Evolutionary conservation across 2,797 vertebrate species (phyloP).

Genomic region (Argentina silus): DNA sequence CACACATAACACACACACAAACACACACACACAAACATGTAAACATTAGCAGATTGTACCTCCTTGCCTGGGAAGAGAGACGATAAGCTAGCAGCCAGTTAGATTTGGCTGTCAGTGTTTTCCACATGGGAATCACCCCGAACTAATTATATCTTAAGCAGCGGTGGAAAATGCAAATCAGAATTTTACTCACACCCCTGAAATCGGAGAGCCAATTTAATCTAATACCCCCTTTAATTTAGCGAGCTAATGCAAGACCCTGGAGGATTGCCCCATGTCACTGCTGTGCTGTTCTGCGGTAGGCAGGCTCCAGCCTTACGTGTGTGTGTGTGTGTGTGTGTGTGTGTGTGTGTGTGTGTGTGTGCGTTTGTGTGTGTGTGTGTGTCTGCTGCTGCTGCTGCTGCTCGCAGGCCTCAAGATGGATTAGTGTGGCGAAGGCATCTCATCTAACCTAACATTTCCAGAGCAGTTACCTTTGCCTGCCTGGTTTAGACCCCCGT

Average conservation of each 20-base stretch:
- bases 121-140: constrained; percentile 84
- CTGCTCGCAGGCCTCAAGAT: constrained; percentile 67
- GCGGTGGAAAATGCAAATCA: constrained; percentile 83
- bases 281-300: constrained; percentile 70
- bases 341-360: constrained; percentile 21
- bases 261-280: constrained; percentile 82
- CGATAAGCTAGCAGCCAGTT: constrained; percentile 8
- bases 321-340: constrained; percentile 32
- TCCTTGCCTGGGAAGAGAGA: not conserved
- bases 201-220: constrained; percentile 87
- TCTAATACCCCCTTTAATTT: constrained; percentile 88
- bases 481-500: constrained; percentile 36
- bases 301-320: constrained; percentile 34
- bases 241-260: constrained; percentile 83
- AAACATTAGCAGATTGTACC: constrained; percentile 14
- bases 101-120: constrained; percentile 82
- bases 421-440: constrained; percentile 78
- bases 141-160: constrained; percentile 88
- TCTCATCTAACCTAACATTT: constrained; percentile 82
- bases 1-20: constrained; percentile 1
- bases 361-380: constrained; percentile 19
- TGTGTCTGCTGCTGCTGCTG: constrained; percentile 38
- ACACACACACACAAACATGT: constrained; percentile 8
- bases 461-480: constrained; percentile 73
- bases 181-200: constrained; percentile 87